Conservation (phyloP, 2,888 invertebrate genomes). For the Hanleya hanleyi region DNA sequence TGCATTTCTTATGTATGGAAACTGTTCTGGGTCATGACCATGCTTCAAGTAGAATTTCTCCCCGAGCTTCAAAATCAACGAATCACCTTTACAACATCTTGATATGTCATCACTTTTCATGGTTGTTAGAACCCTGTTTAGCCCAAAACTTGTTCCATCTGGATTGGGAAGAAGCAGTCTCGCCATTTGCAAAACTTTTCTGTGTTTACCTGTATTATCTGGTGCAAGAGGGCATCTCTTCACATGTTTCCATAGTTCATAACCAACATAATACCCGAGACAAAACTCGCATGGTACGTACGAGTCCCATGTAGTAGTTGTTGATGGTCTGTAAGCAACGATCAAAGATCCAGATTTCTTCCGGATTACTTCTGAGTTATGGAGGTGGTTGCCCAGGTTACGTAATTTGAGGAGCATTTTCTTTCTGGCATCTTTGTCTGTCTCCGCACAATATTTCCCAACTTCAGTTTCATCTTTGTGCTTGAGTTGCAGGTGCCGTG, state of each 20-base stretch:
- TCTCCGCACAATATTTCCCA: neutral
- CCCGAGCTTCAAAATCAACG: neutral
- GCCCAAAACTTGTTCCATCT: neutral
- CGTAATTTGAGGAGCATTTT: neutral
- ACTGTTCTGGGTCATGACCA: neutral
- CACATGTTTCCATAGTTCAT: neutral
- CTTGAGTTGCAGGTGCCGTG: neutral
- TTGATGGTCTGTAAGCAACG: neutral
- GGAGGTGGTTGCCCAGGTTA: neutral
- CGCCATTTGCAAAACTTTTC: neutral
- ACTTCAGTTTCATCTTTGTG: neutral
- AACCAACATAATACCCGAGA: neutral
- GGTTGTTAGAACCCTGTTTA: neutral
- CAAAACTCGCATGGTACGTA: conserved; percentile 4
- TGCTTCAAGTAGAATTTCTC: neutral
- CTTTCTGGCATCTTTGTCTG: neutral
- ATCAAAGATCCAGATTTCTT: neutral
- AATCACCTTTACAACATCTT: conserved; percentile 1
- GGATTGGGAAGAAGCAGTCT: neutral
- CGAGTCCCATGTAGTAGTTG: neutral
- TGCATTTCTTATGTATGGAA: neutral
- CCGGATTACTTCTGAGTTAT: conserved; percentile 7
- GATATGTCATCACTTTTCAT: neutral
- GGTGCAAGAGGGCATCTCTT: neutral
- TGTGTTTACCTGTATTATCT: neutral